Evolutionary conservation across 30 jellyfish, hydroid and myxozoan species (phyloP).

Genomic region (Nemopilema nomurai): DNA sequence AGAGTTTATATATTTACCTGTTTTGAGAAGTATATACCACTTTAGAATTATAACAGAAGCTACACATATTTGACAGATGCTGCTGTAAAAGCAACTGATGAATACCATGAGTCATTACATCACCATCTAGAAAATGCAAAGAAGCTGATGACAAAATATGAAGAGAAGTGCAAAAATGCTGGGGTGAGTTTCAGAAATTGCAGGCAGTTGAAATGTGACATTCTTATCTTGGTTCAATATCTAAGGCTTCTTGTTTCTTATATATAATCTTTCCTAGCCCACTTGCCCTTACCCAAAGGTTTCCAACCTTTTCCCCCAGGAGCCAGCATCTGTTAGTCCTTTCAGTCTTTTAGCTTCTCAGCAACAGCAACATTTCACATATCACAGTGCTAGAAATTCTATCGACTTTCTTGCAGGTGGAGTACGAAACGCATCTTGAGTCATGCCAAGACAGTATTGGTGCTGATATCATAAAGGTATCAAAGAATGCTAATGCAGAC

Average conservation of each 20-base stretch:
- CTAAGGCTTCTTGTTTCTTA: neutral
- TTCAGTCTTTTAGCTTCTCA: neutral
- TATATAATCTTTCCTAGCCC: neutral
- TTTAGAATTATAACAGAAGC: neutral
- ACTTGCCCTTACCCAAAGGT: neutral
- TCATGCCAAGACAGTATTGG: slow-evolving; percentile 68
- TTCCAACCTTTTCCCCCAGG: too few relatives aligned
- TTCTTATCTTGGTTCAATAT: neutral
- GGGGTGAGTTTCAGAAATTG: neutral
- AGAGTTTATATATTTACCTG: too few relatives aligned
- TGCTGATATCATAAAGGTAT: slow-evolving; percentile 30
- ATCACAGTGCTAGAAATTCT: too few relatives aligned
- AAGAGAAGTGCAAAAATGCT: slow-evolving; percentile 46
- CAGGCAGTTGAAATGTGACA: neutral
- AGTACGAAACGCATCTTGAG: slow-evolving; percentile 56
- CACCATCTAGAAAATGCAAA: slow-evolving; percentile 51
- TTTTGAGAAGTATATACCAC: neutral
- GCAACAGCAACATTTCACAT: too few relatives aligned
- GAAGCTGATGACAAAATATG: slow-evolving; percentile 24
- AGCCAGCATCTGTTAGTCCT: too few relatives aligned
- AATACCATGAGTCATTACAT: slow-evolving; percentile 43
- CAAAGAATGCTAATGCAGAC: slow-evolving; percentile 20
- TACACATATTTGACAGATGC: slow-evolving; percentile 36
- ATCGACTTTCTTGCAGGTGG: slow-evolving; percentile 25
- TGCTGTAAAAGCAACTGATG: slow-evolving; percentile 67